Percentiles rank a stretch among this genome's conserved stretches.
Evolutionary conservation across 2,797 vertebrate genomes (phyloP).

Genomic region (Melanotaenia nigrans): DNA sequence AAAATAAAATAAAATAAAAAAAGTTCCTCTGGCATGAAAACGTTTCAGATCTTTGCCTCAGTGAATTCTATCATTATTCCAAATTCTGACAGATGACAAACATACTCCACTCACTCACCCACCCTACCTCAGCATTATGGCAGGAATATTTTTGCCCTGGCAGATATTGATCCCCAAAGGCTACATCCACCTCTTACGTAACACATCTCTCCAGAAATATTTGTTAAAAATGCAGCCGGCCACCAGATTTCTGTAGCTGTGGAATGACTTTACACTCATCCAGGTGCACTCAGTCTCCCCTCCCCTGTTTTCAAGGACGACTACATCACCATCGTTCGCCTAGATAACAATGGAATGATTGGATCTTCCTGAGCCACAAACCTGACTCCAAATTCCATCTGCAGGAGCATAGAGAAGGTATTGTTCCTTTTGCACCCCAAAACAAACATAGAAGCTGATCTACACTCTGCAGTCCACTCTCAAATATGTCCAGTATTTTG

Average conservation of each 20-base stretch:
- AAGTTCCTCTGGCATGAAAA: conserved; percentile 31
- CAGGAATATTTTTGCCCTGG: conserved; percentile 47
- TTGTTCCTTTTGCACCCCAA: conserved; percentile 63
- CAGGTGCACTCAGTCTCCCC: conserved; percentile 66
- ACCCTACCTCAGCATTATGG: conserved; percentile 37
- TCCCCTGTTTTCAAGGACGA: conserved; percentile 60
- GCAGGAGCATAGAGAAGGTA: conserved; percentile 60
- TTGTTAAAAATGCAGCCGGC: conserved; percentile 36
- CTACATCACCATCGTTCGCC: conserved; percentile 65
- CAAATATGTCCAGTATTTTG: conserved; percentile 29
- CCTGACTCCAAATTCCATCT: conserved; percentile 69
- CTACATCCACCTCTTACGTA: conserved; percentile 42
- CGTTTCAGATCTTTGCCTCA: conserved; percentile 43
- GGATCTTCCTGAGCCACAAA: conserved; percentile 72
- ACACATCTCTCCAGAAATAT: conserved; percentile 47
- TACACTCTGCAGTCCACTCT: conserved; percentile 26
- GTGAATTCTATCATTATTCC: conserved; percentile 37
- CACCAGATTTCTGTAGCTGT: conserved; percentile 20
- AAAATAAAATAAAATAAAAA: not conserved
- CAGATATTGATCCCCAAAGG: conserved; percentile 52
- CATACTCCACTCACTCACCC: conserved; percentile 41
- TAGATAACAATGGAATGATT: conserved; percentile 73
- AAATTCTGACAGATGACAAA: conserved; percentile 59
- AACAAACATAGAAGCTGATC: conserved; percentile 55
- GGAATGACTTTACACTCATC: conserved; percentile 43